A percentile compares a stretch with the other conserved stretches of the same genome.
phyloP scores from a whole-genome alignment of 2,797 vertebrate genomes.

The Enteromius paludinosus region DNA sequence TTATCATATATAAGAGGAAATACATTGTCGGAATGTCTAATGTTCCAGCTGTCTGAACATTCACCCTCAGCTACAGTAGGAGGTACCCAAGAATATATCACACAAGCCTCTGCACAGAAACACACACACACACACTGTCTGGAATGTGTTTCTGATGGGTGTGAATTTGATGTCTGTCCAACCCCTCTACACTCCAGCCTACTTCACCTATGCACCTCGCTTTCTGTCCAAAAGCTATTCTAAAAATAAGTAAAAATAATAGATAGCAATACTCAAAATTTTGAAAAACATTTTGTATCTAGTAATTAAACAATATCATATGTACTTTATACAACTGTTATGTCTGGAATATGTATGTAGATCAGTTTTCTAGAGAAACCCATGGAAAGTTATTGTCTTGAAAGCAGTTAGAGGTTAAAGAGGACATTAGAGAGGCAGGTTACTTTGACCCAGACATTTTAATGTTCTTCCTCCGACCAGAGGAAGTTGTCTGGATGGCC shows the following conservation, averaged over 20 bases:
- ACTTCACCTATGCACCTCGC: background rate
- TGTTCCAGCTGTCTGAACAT: conserved; percentile 52
- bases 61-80: conserved; percentile 55
- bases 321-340: background rate
- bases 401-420: background rate
- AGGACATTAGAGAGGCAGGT: conserved; percentile 24
- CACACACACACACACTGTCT: conserved; percentile 46
- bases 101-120: conserved; percentile 52
- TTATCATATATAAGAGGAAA: conserved; percentile 62
- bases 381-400: background rate
- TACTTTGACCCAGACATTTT: conserved; percentile 48
- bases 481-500: conserved; percentile 50
- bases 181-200: conserved; percentile 32
- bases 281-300: background rate
- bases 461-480: conserved; percentile 38
- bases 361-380: background rate
- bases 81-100: conserved; percentile 56
- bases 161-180: conserved; percentile 70
- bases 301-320: background rate
- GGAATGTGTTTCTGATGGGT: conserved; percentile 74
- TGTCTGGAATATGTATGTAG: background rate
- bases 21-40: conserved; percentile 58
- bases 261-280: background rate
- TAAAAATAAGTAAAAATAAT: background rate
- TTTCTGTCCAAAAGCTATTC: background rate